Conservation (phyloP, 2,888 invertebrate genomes). For the Nymphalis polychloros region DNA sequence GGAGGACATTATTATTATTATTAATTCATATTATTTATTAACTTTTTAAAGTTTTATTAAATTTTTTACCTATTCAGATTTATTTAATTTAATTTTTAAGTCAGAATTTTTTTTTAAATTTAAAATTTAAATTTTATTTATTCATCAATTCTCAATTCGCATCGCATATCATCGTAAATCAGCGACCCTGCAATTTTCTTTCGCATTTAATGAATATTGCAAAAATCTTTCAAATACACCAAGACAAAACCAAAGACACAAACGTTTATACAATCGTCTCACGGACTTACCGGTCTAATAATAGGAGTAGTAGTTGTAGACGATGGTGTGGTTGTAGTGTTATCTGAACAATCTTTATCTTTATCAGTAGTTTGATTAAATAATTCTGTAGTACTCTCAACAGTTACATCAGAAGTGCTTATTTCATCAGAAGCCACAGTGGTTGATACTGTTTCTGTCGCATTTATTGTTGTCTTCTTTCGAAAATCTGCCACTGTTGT, state of each 20-base stretch:
- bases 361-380: slow-evolving; percentile 4
- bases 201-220: too few relatives aligned
- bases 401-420: slow-evolving; percentile 15
- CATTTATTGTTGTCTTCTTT: slow-evolving; percentile 14
- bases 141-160: too few relatives aligned
- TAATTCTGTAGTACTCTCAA: slow-evolving; percentile 16
- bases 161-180: too few relatives aligned
- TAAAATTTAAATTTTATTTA: too few relatives aligned
- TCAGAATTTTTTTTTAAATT: too few relatives aligned
- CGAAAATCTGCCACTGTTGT: slow-evolving; percentile 4
- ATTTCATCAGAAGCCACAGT: neutral
- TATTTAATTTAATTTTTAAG: too few relatives aligned
- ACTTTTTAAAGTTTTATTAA: too few relatives aligned
- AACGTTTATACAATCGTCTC: neutral
- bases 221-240: too few relatives aligned
- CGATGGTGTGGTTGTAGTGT: slow-evolving; percentile 17
- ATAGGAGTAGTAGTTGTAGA: slow-evolving; percentile 34
- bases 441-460: slow-evolving; percentile 1
- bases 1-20: too few relatives aligned
- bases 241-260: neutral
- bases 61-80: too few relatives aligned
- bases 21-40: too few relatives aligned
- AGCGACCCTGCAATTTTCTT: too few relatives aligned
- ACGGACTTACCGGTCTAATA: slow-evolving; percentile 38
- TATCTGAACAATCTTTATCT: neutral